These are phyloP conservation scores for Adelosebastes latens DNA, from an alignment of 2,797 vertebrate species.

Conservation along the genomic window DNA sequence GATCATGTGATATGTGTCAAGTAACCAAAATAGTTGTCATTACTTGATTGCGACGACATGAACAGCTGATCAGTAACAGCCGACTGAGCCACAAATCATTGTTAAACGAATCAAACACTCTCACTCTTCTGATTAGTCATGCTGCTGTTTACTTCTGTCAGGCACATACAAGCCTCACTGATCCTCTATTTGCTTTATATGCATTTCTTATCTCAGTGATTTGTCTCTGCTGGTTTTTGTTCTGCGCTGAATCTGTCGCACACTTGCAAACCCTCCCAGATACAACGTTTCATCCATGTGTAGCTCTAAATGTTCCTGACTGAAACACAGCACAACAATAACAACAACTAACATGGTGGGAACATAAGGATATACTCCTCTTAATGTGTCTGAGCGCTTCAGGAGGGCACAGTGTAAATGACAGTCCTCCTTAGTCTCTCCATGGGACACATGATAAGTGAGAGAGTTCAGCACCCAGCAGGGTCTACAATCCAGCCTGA, in stretches of 20 bases:
- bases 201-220: background rate
- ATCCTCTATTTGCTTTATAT: background rate
- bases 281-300: background rate
- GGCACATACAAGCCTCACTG: background rate
- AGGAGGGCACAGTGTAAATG: background rate
- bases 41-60: background rate
- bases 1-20: background rate
- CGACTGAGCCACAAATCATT: conserved; percentile 10
- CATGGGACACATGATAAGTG: conserved; percentile 1
- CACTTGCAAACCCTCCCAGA: background rate
- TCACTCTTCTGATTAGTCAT: background rate
- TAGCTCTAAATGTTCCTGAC: background rate
- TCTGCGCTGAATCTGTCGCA: background rate
- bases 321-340: conserved; percentile 9
- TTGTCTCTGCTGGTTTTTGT: background rate
- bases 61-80: conserved; percentile 2
- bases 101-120: background rate
- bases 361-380: background rate
- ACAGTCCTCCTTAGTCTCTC: conserved; percentile 14
- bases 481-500: conserved; percentile 1
- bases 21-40: background rate
- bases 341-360: background rate
- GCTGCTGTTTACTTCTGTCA: background rate
- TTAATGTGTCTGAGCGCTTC: background rate
- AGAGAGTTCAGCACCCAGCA: background rate